phyloP scores from a whole-genome alignment of 2,113 vertebrate genomes.

The Glaucomys volans region DNA sequence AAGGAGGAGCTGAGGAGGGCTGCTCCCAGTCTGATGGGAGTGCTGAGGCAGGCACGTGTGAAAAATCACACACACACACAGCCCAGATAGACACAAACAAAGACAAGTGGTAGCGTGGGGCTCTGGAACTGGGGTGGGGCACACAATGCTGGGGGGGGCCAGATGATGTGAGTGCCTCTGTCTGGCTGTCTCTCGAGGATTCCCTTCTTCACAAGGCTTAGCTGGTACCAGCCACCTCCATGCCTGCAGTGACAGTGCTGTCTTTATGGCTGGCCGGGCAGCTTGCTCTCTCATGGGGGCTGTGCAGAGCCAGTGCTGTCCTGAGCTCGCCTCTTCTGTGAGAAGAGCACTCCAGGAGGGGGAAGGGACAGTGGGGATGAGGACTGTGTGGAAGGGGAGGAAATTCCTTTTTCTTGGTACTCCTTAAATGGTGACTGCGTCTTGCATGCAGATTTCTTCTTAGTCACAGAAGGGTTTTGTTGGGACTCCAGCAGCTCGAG shows the following conservation, averaged over 20 bases:
- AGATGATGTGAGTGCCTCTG: slow-evolving; percentile 49
- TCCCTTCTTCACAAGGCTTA: slow-evolving; percentile 54
- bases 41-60: slow-evolving; percentile 49
- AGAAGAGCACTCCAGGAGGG: neutral
- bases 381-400: neutral
- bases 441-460: neutral
- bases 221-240: slow-evolving; percentile 78
- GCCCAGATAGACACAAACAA: neutral
- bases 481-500: neutral
- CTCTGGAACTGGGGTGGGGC: neutral
- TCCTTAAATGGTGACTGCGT: neutral
- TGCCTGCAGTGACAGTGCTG: slow-evolving; percentile 61
- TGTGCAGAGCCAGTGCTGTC: neutral
- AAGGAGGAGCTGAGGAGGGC: neutral
- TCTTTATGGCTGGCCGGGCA: slow-evolving; percentile 63
- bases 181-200: slow-evolving; percentile 68
- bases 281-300: neutral
- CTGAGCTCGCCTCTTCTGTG: neutral
- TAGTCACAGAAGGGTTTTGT: slow-evolving; percentile 16
- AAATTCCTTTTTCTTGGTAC: slow-evolving; percentile 33
- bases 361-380: neutral
- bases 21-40: neutral
- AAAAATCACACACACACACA: neutral
- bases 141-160: neutral
- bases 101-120: neutral